Conservation (phyloP, 2,888 invertebrate genomes). For the Pterobdella sp. region DNA sequence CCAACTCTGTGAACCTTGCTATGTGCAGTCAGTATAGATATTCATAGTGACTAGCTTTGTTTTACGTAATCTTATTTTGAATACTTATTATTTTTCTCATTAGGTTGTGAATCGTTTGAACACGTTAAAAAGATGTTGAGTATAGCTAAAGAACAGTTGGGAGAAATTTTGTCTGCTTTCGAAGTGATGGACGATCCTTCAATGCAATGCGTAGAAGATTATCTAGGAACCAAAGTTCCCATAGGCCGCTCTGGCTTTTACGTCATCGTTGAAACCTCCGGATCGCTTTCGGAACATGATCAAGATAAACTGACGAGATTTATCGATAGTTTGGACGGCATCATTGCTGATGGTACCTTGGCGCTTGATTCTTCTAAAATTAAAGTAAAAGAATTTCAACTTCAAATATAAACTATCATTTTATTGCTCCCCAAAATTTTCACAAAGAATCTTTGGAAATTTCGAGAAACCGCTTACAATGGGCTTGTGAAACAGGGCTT, state of each 20-base stretch:
- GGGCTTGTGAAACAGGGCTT: slow-evolving; percentile 72
- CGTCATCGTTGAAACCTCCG: slow-evolving; percentile 54
- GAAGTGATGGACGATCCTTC: slow-evolving; percentile 80
- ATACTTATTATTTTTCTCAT: slow-evolving; percentile 3
- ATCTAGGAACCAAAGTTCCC: slow-evolving; percentile 56
- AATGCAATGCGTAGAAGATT: slow-evolving; percentile 61
- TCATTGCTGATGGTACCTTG: slow-evolving; percentile 73
- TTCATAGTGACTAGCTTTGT: neutral
- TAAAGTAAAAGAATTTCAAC: slow-evolving; percentile 55
- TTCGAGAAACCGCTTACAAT: slow-evolving; percentile 76
- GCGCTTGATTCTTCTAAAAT: slow-evolving; percentile 76
- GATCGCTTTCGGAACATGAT: slow-evolving; percentile 75
- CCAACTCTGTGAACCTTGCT: slow-evolving; percentile 74
- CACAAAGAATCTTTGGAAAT: slow-evolving; percentile 62
- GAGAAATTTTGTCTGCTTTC: slow-evolving; percentile 87
- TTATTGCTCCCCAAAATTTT: neutral
- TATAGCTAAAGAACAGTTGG: slow-evolving; percentile 66
- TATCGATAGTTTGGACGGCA: slow-evolving; percentile 66
- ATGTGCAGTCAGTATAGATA: slow-evolving; percentile 57
- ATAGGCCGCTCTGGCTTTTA: slow-evolving; percentile 42
- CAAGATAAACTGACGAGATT: slow-evolving; percentile 75
- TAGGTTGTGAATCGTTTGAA: slow-evolving; percentile 70
- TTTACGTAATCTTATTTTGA: too few species aligned
- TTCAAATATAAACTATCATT: neutral
- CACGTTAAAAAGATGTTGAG: slow-evolving; percentile 68